These are phyloP conservation scores for Alviniconcha marisindica DNA, from an alignment of 1,140 invertebrate species.

Conservation along the genomic window DNA sequence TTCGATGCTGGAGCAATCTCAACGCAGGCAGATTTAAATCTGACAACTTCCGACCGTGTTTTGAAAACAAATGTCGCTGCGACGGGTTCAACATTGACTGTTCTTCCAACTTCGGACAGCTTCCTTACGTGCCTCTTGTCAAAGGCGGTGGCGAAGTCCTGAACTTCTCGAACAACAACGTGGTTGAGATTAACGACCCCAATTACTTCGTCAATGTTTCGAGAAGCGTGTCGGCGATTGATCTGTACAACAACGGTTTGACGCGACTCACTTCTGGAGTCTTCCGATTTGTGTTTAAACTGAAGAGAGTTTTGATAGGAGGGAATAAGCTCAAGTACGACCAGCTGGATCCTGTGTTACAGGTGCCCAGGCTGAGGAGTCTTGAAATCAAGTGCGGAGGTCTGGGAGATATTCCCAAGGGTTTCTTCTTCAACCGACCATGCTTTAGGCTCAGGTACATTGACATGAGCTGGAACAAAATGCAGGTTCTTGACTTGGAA, in stretches of 20 bases:
- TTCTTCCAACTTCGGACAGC: neutral
- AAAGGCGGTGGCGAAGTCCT: neutral
- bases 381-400: constrained; percentile 1
- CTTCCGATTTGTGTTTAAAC: neutral
- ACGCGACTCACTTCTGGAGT: neutral
- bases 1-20: neutral
- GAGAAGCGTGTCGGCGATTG: neutral
- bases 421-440: neutral
- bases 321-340: constrained; percentile 6
- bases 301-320: constrained; percentile 9
- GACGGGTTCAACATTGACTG: constrained; percentile 4
- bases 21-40: neutral
- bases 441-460: neutral
- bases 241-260: constrained; percentile 30
- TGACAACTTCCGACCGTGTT: neutral
- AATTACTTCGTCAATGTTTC: constrained; percentile 27
- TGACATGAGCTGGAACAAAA: constrained; percentile 24
- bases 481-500: constrained; percentile 2
- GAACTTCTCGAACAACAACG: constrained; percentile 28
- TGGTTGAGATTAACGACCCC: neutral
- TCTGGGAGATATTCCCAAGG: neutral
- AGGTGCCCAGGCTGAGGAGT: neutral
- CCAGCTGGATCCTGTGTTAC: neutral
- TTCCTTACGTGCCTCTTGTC: neutral
- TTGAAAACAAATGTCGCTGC: constrained; percentile 1